These are phyloP conservation scores for Orthosia cruda DNA, from an alignment of 2,888 invertebrate species.

Conservation along the genomic window DNA sequence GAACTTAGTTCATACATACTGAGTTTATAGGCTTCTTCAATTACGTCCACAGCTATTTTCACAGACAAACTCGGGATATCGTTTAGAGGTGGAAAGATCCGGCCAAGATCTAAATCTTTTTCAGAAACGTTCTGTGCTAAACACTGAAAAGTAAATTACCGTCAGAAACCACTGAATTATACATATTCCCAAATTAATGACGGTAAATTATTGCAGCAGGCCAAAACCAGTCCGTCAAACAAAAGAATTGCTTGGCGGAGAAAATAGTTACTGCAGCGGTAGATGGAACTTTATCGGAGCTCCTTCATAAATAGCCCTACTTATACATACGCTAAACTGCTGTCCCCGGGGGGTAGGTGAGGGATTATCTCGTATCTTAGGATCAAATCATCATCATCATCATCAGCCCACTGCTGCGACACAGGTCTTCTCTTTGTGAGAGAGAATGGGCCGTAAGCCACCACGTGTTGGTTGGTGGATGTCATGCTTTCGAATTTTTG, in stretches of 20 bases:
- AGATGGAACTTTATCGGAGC: too few species aligned
- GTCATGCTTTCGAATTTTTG: too few species aligned
- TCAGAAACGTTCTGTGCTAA: constrained; percentile 96
- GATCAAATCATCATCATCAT: too few species aligned
- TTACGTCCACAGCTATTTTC: constrained; percentile 96
- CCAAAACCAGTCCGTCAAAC: neutral
- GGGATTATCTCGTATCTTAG: too few species aligned
- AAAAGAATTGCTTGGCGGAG: neutral
- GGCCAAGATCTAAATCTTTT: constrained; percentile 95
- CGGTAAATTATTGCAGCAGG: neutral
- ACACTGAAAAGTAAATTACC: constrained; percentile 88
- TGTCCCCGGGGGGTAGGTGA: neutral
- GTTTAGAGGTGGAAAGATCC: constrained; percentile 97
- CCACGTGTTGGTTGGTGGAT: too few species aligned
- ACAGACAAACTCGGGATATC: constrained; percentile 97
- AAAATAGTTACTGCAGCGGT: neutral
- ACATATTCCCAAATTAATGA: neutral
- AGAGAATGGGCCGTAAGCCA: too few species aligned
- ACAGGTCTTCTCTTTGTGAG: too few species aligned
- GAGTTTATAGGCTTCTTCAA: constrained; percentile 97
- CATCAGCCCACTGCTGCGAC: too few species aligned
- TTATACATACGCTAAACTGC: neutral
- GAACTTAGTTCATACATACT: constrained; percentile 89
- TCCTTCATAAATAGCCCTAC: neutral
- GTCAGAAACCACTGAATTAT: neutral